Conservation (phyloP, 1,140 invertebrate genomes). For the Wasmannia auropunctata region DNA sequence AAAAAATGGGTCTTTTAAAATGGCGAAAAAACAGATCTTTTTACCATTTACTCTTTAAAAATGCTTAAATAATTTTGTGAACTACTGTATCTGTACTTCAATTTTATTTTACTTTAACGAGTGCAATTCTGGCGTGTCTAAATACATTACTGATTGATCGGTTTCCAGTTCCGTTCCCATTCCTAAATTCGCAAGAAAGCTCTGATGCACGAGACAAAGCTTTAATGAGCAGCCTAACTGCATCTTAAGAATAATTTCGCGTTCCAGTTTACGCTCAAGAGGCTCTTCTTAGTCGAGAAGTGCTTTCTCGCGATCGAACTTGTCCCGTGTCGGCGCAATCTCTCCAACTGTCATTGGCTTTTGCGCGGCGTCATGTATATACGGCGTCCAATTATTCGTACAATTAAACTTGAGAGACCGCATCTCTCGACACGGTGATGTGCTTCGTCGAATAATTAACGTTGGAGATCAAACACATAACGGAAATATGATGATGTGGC, state of each 20-base stretch:
- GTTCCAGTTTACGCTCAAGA: constrained; percentile 36
- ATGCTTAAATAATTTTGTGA: not conserved
- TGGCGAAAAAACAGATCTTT: no score
- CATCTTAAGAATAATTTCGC: constrained; percentile 39
- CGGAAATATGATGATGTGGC: not conserved
- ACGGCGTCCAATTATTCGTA: constrained; percentile 45
- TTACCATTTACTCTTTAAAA: no score
- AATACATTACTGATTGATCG: constrained; percentile 32
- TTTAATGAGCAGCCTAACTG: constrained; percentile 23
- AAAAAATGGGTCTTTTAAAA: no score
- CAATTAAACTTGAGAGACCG: constrained; percentile 44
- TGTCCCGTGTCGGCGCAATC: not conserved
- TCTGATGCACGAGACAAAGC: constrained; percentile 1
- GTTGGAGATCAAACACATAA: not conserved
- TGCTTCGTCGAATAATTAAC: constrained; percentile 31
- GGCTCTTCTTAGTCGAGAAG: not conserved
- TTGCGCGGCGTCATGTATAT: not conserved
- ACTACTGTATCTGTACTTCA: not conserved
- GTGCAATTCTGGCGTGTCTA: not conserved
- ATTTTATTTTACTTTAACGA: constrained; percentile 6
- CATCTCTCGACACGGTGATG: not conserved
- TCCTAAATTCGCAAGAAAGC: constrained; percentile 23
- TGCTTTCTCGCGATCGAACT: constrained; percentile 7
- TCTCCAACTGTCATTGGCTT: constrained; percentile 29
- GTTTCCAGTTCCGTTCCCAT: not conserved